These are phyloP conservation scores for Drosophila repleta DNA, from an alignment of 1,140 invertebrate species.

Conservation along the genomic window DNA sequence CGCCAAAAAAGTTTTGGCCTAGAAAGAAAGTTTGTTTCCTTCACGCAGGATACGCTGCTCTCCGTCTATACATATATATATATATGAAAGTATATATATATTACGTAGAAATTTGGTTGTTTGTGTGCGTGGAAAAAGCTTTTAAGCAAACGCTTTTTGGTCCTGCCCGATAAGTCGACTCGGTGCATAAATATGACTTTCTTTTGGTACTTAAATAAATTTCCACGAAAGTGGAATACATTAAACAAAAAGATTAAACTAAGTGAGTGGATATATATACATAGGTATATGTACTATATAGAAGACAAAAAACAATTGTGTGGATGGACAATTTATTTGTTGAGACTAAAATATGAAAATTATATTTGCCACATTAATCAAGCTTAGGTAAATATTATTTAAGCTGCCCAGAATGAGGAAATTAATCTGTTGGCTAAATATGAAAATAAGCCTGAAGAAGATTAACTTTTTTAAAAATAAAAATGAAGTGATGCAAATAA, in stretches of 20 bases:
- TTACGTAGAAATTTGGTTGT: neutral
- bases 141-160: slow-evolving; percentile 29
- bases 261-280: slow-evolving; percentile 39
- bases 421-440: too few relatives aligned
- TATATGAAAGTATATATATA: too few relatives aligned
- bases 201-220: slow-evolving; percentile 26
- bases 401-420: too few relatives aligned
- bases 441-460: too few relatives aligned
- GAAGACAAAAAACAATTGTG: too few relatives aligned
- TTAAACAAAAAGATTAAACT: slow-evolving; percentile 67
- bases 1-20: slow-evolving; percentile 61
- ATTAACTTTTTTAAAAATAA: too few relatives aligned
- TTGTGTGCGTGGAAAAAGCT: slow-evolving; percentile 38
- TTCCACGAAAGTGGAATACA: slow-evolving; percentile 50
- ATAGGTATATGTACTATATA: neutral
- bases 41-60: slow-evolving; percentile 12
- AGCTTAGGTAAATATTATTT: too few relatives aligned
- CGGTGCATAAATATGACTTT: slow-evolving; percentile 60
- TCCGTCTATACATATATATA: neutral
- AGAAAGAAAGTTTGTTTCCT: slow-evolving; percentile 41
- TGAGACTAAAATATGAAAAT: slow-evolving; percentile 1
- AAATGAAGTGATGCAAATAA: too few relatives aligned
- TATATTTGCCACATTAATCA: slow-evolving; percentile 15
- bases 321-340: too few relatives aligned
- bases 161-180: slow-evolving; percentile 32